Percentiles rank a stretch among this genome's conserved stretches.
Conservation (phyloP, 2,113 vertebrate genomes). For the Tupaia chinensis region DNA sequence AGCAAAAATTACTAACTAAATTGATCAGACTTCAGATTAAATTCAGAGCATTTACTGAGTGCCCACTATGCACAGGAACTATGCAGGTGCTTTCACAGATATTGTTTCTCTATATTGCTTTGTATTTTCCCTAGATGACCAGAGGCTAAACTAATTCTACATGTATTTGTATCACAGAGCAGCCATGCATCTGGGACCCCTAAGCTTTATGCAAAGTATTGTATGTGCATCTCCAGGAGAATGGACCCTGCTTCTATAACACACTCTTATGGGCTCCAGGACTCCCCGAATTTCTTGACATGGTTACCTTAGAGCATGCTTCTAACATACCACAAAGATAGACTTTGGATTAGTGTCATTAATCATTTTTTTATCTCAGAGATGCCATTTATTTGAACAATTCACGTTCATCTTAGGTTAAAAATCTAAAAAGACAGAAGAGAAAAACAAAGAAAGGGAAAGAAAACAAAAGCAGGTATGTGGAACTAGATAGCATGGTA, state of each 20-base stretch:
- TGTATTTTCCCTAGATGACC: background rate
- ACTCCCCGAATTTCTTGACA: background rate
- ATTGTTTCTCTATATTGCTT: conserved; percentile 32
- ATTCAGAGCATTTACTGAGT: background rate
- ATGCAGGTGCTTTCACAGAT: background rate
- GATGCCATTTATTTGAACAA: conserved; percentile 92
- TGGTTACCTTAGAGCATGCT: background rate
- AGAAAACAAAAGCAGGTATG: background rate
- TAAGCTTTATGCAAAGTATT: background rate
- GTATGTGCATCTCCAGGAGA: background rate
- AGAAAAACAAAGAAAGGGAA: conserved; percentile 10
- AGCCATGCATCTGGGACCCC: background rate
- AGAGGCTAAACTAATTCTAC: background rate
- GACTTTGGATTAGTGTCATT: conserved; percentile 90
- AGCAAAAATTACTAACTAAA: conserved; percentile 1
- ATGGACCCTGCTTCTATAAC: background rate
- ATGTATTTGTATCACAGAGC: background rate
- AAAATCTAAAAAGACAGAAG: conserved; percentile 56
- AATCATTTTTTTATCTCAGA: conserved; percentile 89
- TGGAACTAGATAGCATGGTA: background rate
- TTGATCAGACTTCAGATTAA: conserved; percentile 12
- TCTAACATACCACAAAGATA: background rate
- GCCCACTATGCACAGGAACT: background rate
- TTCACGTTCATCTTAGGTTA: conserved; percentile 89
- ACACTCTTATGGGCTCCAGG: background rate